These are phyloP conservation scores for Daboia siamensis DNA, from an alignment of 2,113 vertebrate genomes.

Conservation along the genomic window DNA sequence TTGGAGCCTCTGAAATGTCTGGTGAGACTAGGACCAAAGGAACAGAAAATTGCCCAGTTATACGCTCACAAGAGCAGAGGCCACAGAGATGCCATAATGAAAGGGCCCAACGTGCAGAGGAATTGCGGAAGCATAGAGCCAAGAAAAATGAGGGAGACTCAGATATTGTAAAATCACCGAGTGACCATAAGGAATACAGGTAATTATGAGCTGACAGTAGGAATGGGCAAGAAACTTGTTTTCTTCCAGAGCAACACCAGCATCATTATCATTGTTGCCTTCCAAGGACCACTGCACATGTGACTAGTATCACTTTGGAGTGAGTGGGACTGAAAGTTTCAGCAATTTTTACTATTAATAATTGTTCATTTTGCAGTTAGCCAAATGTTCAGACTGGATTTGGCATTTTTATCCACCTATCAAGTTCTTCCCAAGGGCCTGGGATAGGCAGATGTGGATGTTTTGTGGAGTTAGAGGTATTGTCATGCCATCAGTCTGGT, in stretches of 20 bases:
- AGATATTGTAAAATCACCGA: constrained; percentile 17
- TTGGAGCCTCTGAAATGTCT: not conserved
- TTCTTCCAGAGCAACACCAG: not conserved
- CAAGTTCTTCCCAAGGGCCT: not conserved
- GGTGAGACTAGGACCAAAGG: not conserved
- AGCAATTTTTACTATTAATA: not conserved
- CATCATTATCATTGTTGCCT: not conserved
- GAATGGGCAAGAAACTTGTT: not conserved
- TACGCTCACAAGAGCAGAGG: not conserved
- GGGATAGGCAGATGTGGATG: not conserved
- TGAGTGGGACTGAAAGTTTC: not conserved
- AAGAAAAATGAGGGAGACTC: constrained; percentile 28
- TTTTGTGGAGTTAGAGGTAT: not conserved
- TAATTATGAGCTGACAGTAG: not conserved
- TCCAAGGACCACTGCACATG: not conserved
- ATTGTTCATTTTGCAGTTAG: not conserved
- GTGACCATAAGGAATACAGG: constrained; percentile 20
- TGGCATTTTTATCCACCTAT: not conserved
- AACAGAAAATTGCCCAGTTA: not conserved
- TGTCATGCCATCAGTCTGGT: not conserved
- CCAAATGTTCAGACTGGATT: not conserved
- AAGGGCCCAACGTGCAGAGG: not conserved
- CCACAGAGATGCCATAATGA: not conserved
- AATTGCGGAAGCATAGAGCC: not conserved
- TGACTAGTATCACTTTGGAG: not conserved